Conservation (phyloP, 2,797 vertebrate genomes). For the Ctenopoma multispine region DNA sequence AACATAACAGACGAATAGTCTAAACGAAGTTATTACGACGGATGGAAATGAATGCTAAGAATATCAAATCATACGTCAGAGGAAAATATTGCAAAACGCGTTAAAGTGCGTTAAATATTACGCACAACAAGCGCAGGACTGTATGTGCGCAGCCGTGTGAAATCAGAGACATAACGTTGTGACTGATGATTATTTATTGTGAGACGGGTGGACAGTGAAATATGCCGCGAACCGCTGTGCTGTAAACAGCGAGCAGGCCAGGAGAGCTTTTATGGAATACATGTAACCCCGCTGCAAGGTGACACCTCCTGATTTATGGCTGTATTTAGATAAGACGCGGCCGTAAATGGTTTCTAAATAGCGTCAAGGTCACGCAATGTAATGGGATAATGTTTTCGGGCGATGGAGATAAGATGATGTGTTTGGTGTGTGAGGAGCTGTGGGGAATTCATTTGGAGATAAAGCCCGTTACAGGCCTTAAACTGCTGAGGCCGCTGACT, state of each 20-base stretch:
- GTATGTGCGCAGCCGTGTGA: slow-evolving; percentile 21
- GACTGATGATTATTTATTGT: slow-evolving; percentile 71
- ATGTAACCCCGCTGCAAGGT: slow-evolving; percentile 85
- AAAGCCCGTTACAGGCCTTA: slow-evolving; percentile 25
- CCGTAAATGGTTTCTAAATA: slow-evolving; percentile 87
- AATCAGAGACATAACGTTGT: slow-evolving; percentile 46
- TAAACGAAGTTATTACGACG: neutral
- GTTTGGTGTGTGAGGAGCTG: slow-evolving; percentile 53
- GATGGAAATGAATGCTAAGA: too few relatives aligned
- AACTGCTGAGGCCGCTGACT: slow-evolving; percentile 16
- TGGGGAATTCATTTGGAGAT: slow-evolving; percentile 30
- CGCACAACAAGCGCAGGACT: neutral
- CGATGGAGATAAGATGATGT: slow-evolving; percentile 81
- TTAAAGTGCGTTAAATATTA: too few relatives aligned
- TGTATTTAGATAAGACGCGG: slow-evolving; percentile 94
- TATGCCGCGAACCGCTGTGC: slow-evolving; percentile 83
- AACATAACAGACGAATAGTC: neutral
- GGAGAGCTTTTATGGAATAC: slow-evolving; percentile 92
- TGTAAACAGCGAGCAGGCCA: slow-evolving; percentile 89
- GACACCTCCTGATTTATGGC: slow-evolving; percentile 92
- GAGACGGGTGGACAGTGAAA: slow-evolving; percentile 85
- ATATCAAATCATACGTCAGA: neutral
- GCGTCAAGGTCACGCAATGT: slow-evolving; percentile 90
- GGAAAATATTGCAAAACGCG: neutral
- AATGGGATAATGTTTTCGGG: slow-evolving; percentile 82